Evolutionary conservation across 2,888 invertebrate genomes (phyloP), one percentile per base, ranked within the genome.

Genomic region (Acanthopleura granulata): DNA sequence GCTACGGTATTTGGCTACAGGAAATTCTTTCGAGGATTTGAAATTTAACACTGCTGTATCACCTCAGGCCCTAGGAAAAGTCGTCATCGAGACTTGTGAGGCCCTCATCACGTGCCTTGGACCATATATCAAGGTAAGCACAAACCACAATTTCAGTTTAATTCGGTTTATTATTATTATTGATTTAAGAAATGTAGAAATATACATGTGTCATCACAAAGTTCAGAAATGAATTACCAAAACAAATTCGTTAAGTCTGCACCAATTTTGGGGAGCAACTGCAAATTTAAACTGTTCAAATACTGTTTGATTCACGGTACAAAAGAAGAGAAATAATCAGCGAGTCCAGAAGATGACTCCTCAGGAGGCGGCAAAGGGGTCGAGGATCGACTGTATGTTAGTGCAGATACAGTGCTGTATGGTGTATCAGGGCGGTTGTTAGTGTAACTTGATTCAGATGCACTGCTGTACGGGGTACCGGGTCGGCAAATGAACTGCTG

Each of bases 51-150:
- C 61, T 50, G 75, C 75, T 49, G 72, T 75, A 22, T 62, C 75
- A 40, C 62, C 75, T 40, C 72, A 75, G 49, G 16, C 72, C 49
- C 61, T 75, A 62, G 75, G 66, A 29, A 40, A 22, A 62, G 62
- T 75, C 62, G 62, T 75, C 61, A 73, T 75, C 25, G 75, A 75
- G 72, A 75, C 75, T 0, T 75, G 72, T 72, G 72, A 72, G 66
- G 75, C 72, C 62, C 72, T 72, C 50, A 75, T 75, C 25, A 61
- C 18, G 40, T 75, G 66, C 51, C 50, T 75, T 14, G 50, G 50
- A 51, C 14, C 49, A 25, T 50, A 72, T 25, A 72, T 72, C 40
- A 29, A 72, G 50, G 72, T 72, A 49, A 72, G 49, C 22, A 72
- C 57, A 72, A 16, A 57, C 18, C 22, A 18, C 22, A 57, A 57